Evolutionary conservation across 2,797 vertebrate species (phyloP).

Genomic region (Callimico goeldii): DNA sequence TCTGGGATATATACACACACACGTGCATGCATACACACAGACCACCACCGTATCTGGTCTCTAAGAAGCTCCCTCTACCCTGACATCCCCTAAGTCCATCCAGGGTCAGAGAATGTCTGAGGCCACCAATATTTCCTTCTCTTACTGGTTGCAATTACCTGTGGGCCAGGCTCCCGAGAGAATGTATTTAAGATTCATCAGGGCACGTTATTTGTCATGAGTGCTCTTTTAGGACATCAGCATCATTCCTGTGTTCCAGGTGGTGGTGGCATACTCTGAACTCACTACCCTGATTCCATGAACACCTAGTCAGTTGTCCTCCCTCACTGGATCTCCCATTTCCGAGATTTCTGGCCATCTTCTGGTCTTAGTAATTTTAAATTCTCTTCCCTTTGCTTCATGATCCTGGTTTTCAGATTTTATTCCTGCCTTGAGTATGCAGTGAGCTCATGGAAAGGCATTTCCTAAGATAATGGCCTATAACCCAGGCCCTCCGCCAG

Average conservation of each 20-base stretch:
- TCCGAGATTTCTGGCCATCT: not conserved
- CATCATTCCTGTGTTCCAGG: not conserved
- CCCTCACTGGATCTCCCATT: not conserved
- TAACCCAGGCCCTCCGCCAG: not conserved
- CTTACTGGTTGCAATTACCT: not conserved
- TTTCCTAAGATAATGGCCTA: not conserved
- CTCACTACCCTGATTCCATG: too few relatives aligned
- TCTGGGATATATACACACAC: not conserved
- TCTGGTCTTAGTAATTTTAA: not conserved
- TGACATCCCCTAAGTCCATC: not conserved
- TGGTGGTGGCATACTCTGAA: rapidly evolving
- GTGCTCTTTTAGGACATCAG: not conserved
- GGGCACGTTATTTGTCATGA: not conserved
- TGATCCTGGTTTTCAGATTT: constrained; percentile 15
- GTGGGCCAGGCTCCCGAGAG: not conserved
- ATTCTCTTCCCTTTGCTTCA: not conserved
- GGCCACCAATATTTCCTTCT: not conserved
- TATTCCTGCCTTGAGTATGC: not conserved
- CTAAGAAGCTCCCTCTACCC: not conserved
- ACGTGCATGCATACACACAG: too few relatives aligned
- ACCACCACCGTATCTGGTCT: not conserved
- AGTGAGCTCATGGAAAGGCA: not conserved
- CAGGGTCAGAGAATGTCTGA: not conserved
- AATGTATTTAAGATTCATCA: not conserved
- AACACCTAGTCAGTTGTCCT: not conserved